Percentiles rank a stretch among this genome's conserved stretches.
These are phyloP conservation scores for Chanos chanos DNA, from an alignment of 2,797 vertebrate genomes.

Conservation along the genomic window DNA sequence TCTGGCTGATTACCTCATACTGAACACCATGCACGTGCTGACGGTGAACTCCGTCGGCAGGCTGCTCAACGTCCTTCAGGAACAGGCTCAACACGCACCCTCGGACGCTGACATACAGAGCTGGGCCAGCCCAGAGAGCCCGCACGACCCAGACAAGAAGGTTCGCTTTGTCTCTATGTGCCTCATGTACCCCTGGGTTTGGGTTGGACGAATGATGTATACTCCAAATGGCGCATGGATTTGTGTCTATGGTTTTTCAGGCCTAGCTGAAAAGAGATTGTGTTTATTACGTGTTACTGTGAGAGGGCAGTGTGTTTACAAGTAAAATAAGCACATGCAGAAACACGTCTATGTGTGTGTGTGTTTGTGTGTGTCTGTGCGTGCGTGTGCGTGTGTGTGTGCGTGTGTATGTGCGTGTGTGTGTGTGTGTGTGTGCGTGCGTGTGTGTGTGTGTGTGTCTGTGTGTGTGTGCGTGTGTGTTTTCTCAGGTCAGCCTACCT, in stretches of 20 bases:
- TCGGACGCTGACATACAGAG: constrained; percentile 64
- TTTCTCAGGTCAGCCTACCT: constrained; percentile 21
- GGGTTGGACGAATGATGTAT: too few relatives aligned
- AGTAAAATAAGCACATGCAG: too few relatives aligned
- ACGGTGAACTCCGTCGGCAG: constrained; percentile 68
- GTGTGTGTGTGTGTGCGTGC: constrained; percentile 25
- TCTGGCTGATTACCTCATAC: constrained; percentile 79
- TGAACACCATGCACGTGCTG: constrained; percentile 74
- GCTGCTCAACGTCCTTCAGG: constrained; percentile 67
- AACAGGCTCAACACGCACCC: constrained; percentile 68
- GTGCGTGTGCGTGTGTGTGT: not conserved
- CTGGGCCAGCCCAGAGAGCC: constrained; percentile 55
- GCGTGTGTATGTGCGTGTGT: not conserved
- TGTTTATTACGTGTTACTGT: too few relatives aligned
- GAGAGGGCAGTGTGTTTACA: too few relatives aligned
- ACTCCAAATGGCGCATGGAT: too few relatives aligned
- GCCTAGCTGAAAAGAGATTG: too few relatives aligned
- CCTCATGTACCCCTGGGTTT: too few relatives aligned
- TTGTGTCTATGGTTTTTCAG: too few relatives aligned
- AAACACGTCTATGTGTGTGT: too few relatives aligned
- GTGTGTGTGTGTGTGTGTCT: not conserved
- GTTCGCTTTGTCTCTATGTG: constrained; percentile 40
- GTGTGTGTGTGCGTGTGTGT: constrained; percentile 15
- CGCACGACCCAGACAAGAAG: constrained; percentile 53
- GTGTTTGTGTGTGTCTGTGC: not conserved